These are phyloP conservation scores for Malurus elegans DNA, from an alignment of 2,113 vertebrate genomes.

Conservation along the genomic window DNA sequence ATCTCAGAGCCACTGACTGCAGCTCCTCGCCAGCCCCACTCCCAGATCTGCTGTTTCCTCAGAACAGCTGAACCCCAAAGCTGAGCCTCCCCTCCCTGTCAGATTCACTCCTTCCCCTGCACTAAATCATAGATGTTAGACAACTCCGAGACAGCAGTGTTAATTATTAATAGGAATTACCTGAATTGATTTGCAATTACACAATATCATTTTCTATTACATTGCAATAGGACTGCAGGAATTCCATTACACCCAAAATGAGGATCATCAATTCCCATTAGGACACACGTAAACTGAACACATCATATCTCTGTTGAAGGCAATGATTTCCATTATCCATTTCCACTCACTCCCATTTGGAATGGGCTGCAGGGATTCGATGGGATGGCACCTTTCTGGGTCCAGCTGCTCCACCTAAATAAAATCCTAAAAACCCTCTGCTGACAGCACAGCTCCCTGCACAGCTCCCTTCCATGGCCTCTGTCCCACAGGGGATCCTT, in stretches of 20 bases:
- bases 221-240: conserved; percentile 55
- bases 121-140: conserved; percentile 58
- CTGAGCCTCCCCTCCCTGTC: neutral
- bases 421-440: neutral
- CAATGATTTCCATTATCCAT: conserved; percentile 41
- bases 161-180: conserved; percentile 76
- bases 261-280: conserved; percentile 72
- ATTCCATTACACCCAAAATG: conserved; percentile 65
- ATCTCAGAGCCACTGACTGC: fast-evolving
- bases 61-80: neutral
- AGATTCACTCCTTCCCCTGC: neutral
- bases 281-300: conserved; percentile 1
- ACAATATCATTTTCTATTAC: conserved; percentile 70
- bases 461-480: neutral
- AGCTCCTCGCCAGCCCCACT: neutral
- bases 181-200: conserved; percentile 73
- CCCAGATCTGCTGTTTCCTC: neutral
- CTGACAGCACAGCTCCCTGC: neutral
- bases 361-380: neutral
- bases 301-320: conserved; percentile 10
- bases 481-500: neutral
- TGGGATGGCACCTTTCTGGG: neutral
- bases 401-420: neutral
- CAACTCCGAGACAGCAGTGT: conserved; percentile 49
- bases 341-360: conserved; percentile 18